A percentile compares a stretch with the other conserved stretches of the same genome.
Evolutionary conservation across 2,113 vertebrate genomes (phyloP).

Genomic region (Oryzias javanicus): DNA sequence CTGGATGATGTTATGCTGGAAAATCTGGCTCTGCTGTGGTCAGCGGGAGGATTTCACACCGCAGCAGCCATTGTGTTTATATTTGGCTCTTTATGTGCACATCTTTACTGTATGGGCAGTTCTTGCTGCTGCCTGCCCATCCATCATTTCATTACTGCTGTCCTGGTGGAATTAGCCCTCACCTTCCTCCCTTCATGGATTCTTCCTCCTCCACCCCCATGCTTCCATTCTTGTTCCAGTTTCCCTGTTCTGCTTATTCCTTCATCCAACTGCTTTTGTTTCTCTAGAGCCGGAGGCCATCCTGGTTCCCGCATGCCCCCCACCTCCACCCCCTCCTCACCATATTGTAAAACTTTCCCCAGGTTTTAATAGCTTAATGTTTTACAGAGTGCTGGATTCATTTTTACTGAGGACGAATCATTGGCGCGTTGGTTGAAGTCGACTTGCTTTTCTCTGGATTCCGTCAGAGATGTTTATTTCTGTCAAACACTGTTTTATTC

Average conservation of each 20-base stretch:
- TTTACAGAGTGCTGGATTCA: constrained; percentile 17
- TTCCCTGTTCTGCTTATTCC: background rate
- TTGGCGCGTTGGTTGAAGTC: constrained; percentile 18
- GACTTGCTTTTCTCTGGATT: constrained; percentile 2
- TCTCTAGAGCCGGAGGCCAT: constrained; percentile 17
- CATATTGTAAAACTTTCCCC: constrained; percentile 12
- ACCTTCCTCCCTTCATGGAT: constrained; percentile 10
- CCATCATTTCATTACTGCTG: constrained; percentile 28
- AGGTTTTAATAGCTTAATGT: constrained; percentile 37
- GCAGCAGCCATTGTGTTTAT: constrained; percentile 25
- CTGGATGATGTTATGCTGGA: constrained; percentile 4
- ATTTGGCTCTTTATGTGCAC: constrained; percentile 22
- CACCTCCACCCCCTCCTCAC: constrained; percentile 15
- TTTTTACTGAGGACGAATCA: constrained; percentile 3
- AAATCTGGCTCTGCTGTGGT: constrained; percentile 7
- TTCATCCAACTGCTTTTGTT: background rate
- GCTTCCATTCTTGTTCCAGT: background rate
- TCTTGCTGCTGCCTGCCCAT: constrained; percentile 23
- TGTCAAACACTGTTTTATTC: no score
- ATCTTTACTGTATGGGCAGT: constrained; percentile 13
- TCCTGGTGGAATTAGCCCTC: constrained; percentile 12
- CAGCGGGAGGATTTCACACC: constrained; percentile 8
- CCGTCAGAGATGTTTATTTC: no score
- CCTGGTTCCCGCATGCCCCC: constrained; percentile 31
- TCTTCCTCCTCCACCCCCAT: constrained; percentile 6